These are phyloP conservation scores for Atta texana DNA, from an alignment of 1,140 invertebrate genomes.

Conservation along the genomic window DNA sequence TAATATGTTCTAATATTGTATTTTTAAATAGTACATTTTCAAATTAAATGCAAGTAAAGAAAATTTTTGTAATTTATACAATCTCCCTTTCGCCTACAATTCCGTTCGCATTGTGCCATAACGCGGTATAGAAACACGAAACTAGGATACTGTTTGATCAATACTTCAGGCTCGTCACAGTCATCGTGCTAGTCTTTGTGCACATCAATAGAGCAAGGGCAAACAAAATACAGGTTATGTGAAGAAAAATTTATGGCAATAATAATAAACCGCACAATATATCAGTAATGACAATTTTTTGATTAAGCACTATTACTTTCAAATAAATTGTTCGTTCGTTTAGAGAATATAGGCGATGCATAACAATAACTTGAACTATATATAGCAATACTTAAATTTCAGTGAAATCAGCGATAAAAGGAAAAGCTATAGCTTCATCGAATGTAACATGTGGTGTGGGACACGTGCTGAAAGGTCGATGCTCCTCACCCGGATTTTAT, in stretches of 20 bases:
- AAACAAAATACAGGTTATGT: conserved; percentile 8
- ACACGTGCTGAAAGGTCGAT: conserved; percentile 80
- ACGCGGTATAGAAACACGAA: conserved; percentile 48
- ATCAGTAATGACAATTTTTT: neutral
- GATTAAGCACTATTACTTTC: conserved; percentile 4
- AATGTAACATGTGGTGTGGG: conserved; percentile 76
- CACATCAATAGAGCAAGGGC: conserved; percentile 33
- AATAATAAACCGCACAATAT: neutral
- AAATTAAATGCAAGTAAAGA: neutral
- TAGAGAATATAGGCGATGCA: neutral
- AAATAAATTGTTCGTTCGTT: neutral
- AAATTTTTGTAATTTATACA: neutral
- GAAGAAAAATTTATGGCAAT: neutral
- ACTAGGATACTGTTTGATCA: conserved; percentile 79
- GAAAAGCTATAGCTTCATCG: conserved; percentile 55
- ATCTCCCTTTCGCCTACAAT: conserved; percentile 32
- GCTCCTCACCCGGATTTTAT: conserved; percentile 78
- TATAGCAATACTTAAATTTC: neutral
- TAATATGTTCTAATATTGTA: neutral
- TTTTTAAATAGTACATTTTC: neutral
- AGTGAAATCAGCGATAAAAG: conserved; percentile 45
- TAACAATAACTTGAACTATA: neutral
- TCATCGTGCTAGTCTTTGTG: conserved; percentile 69
- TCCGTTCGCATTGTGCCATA: conserved; percentile 39
- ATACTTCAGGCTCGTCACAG: conserved; percentile 80